phyloP scores from a whole-genome alignment of 2,888 invertebrate genomes.

The Meliscaeva auricollis region DNA sequence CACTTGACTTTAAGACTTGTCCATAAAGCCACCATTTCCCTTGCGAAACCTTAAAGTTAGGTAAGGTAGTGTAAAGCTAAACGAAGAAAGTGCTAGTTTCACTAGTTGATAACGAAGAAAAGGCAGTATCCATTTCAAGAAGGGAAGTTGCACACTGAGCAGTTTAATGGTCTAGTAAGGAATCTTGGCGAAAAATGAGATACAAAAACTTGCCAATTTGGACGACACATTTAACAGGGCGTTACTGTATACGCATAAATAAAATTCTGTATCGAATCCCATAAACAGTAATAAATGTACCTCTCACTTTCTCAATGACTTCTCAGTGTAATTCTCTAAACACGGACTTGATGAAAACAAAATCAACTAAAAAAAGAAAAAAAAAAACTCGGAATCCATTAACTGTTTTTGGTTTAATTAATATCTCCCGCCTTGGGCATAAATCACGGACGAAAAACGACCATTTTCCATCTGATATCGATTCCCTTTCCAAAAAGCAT shows the following conservation, averaged over 20 bases:
- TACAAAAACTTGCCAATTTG: too few relatives aligned
- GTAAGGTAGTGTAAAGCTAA: too few relatives aligned
- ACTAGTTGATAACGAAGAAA: too few relatives aligned
- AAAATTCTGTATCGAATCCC: background rate
- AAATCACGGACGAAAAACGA: constrained; percentile 58
- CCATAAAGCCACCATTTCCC: too few relatives aligned
- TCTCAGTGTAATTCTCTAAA: background rate
- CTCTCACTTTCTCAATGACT: constrained; percentile 30
- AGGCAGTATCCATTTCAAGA: too few relatives aligned
- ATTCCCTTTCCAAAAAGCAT: constrained; percentile 39
- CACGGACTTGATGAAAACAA: background rate
- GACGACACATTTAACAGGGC: background rate
- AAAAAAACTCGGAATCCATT: constrained; percentile 51
- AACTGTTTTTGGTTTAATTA: constrained; percentile 70
- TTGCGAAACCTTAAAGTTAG: too few relatives aligned
- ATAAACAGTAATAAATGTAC: background rate
- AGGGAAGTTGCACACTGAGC: too few relatives aligned
- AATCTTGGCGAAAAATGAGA: too few relatives aligned
- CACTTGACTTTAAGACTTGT: too few relatives aligned
- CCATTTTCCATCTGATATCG: constrained; percentile 33
- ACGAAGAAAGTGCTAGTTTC: too few relatives aligned
- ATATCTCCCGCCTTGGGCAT: constrained; percentile 69
- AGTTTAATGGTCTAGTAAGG: too few relatives aligned
- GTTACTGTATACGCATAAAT: background rate
- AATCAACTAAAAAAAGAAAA: background rate